Evolutionary conservation across 2,113 vertebrate species (phyloP).

Genomic region (Orthonyx spaldingii): DNA sequence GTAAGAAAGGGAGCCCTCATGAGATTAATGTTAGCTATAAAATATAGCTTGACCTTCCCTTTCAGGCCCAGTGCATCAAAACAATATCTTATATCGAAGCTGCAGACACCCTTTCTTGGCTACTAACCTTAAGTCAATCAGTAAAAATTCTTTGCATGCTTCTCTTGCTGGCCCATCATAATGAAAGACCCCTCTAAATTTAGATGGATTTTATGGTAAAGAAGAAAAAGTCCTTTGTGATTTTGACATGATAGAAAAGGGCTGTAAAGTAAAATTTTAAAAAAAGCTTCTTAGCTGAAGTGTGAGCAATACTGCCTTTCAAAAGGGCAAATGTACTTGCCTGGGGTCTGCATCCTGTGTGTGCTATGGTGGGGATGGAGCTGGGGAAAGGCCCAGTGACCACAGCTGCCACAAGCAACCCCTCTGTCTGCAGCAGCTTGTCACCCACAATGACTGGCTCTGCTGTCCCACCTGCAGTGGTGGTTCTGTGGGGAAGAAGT

Average conservation of each 20-base stretch:
- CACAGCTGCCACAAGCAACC: background rate
- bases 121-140: slow-evolving; percentile 3
- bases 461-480: background rate
- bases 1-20: background rate
- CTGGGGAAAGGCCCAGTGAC: background rate
- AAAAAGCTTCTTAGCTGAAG: background rate
- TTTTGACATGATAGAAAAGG: background rate
- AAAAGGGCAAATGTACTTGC: background rate
- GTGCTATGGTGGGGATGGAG: fast-evolving
- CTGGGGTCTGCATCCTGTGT: fast-evolving
- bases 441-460: background rate
- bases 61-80: slow-evolving; percentile 1
- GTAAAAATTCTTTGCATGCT: slow-evolving; percentile 43
- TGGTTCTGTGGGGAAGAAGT: background rate
- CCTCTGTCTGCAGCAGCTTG: no score
- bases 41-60: slow-evolving; percentile 4
- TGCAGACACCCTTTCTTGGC: background rate
- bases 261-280: background rate
- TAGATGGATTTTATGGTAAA: background rate
- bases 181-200: slow-evolving; percentile 34
- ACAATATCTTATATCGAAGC: background rate
- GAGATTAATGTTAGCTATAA: background rate
- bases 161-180: background rate
- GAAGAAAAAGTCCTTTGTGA: slow-evolving; percentile 29
- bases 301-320: background rate